Percentiles rank a stretch among this genome's conserved stretches.
Conservation (phyloP, 2,797 vertebrate genomes). For the Austrolebias charrua region DNA sequence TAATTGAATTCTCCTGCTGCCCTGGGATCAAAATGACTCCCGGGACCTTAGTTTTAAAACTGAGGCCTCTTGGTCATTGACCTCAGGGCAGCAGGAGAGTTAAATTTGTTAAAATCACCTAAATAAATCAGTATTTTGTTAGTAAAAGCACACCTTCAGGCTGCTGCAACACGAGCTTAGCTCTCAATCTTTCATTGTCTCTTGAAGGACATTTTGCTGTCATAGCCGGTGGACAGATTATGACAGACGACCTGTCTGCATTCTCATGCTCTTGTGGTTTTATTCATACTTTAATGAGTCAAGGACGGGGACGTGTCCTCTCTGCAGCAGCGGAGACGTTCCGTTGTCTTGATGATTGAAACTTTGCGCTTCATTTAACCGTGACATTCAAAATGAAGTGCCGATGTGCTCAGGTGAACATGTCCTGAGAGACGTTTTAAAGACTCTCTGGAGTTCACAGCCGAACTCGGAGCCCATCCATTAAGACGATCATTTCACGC, state of each 20-base stretch:
- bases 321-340: slow-evolving; percentile 29
- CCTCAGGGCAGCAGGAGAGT: no score
- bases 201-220: slow-evolving; percentile 50
- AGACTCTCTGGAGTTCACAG: slow-evolving; percentile 10
- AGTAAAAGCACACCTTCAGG: no score
- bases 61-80: no score
- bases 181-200: background rate
- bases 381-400: slow-evolving; percentile 35
- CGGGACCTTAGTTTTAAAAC: no score
- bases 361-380: slow-evolving; percentile 44
- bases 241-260: slow-evolving; percentile 56
- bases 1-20: no score
- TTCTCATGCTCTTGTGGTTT: slow-evolving; percentile 60
- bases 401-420: slow-evolving; percentile 31
- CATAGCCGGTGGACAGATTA: slow-evolving; percentile 40
- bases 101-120: no score
- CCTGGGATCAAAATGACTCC: no score
- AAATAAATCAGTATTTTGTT: no score
- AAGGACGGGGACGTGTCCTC: slow-evolving; percentile 40
- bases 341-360: slow-evolving; percentile 36
- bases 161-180: no score
- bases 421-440: slow-evolving; percentile 18
- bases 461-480: slow-evolving; percentile 3
- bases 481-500: slow-evolving; percentile 11
- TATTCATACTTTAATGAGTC: slow-evolving; percentile 57